Conservation (phyloP, 2,797 vertebrate genomes). For the Dermochelys coriacea region DNA sequence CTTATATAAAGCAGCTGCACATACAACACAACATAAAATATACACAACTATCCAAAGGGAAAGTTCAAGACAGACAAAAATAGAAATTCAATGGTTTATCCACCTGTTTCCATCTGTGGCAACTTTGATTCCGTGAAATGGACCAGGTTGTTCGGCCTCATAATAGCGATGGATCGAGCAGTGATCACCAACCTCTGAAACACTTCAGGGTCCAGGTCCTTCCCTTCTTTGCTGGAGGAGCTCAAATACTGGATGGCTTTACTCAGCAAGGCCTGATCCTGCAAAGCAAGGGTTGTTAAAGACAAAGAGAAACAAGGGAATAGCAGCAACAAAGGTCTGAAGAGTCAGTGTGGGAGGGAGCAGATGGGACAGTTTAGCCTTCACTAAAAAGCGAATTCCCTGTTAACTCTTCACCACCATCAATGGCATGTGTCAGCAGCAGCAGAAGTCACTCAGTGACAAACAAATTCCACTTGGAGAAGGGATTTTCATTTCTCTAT, state of each 20-base stretch:
- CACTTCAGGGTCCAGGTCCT: constrained; percentile 95
- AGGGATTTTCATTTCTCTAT: neutral
- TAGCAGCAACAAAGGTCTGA: neutral
- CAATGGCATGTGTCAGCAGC: neutral
- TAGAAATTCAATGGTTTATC: neutral
- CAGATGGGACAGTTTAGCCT: neutral
- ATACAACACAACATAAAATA: neutral
- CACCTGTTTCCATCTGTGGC: constrained; percentile 88
- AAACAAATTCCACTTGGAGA: neutral
- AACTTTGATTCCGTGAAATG: constrained; percentile 95
- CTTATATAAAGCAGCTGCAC: neutral
- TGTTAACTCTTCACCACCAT: neutral
- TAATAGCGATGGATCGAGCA: constrained; percentile 97
- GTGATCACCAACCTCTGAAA: constrained; percentile 98
- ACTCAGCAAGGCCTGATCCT: constrained; percentile 98
- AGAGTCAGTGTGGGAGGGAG: neutral
- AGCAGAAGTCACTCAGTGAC: neutral
- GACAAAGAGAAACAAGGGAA: constrained; percentile 6
- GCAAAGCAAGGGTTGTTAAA: neutral
- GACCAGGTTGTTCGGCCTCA: constrained; percentile 97
- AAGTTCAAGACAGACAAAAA: neutral
- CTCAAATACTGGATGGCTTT: constrained; percentile 97
- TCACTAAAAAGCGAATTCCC: neutral
- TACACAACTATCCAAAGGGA: neutral
- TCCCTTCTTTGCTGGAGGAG: constrained; percentile 90